A percentile compares a stretch with the other conserved stretches of the same genome.
Evolutionary conservation across 2,888 invertebrate species (phyloP).

Genomic region (Plagiodera versicolora): DNA sequence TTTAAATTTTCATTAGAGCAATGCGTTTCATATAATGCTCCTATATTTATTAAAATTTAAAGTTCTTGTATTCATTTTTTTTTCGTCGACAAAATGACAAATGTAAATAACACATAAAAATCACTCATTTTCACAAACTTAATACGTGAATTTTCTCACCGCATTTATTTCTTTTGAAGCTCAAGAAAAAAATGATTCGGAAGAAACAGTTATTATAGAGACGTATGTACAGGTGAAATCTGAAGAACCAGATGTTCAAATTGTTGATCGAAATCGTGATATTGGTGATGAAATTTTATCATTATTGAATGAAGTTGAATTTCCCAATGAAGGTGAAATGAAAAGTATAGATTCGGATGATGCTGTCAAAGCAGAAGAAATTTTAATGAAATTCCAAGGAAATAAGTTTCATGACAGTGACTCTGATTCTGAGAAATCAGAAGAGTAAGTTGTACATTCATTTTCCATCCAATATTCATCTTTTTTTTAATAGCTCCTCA

Average conservation of each 20-base stretch:
- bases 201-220: conserved; percentile 2
- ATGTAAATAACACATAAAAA: not conserved
- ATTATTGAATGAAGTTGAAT: conserved; percentile 20
- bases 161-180: not conserved
- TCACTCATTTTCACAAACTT: not conserved
- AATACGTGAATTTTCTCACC: not conserved
- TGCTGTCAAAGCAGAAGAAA: conserved; percentile 1
- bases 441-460: conserved; percentile 8
- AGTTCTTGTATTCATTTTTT: no score
- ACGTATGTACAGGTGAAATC: conserved; percentile 7
- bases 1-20: no score
- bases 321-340: not conserved
- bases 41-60: no score
- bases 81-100: no score
- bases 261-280: not conserved
- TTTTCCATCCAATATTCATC: not conserved
- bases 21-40: no score
- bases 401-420: conserved; percentile 9
- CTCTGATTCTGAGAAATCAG: conserved; percentile 10
- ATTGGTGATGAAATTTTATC: conserved; percentile 22
- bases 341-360: not conserved
- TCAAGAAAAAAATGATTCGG: not conserved
- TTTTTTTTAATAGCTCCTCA: not conserved
- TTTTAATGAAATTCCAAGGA: conserved; percentile 2
- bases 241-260: not conserved